Conservation (phyloP, 2,797 vertebrate species). For the Helarctos malayanus region DNA sequence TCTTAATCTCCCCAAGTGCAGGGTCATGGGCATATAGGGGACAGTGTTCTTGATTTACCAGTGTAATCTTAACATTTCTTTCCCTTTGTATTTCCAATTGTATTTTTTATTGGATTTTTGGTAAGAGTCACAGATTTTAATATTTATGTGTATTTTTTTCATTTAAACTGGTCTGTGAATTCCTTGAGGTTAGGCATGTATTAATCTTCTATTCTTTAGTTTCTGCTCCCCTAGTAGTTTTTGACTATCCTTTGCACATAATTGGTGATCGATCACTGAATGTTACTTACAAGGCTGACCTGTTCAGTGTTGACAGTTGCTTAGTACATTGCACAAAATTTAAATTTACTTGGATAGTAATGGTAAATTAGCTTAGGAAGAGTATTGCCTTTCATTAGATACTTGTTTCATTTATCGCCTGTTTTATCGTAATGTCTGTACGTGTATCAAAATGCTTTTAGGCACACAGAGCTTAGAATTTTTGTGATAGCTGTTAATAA, state of each 20-base stretch:
- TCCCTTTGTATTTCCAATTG: constrained; percentile 33
- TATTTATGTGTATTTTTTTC: neutral
- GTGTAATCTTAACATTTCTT: constrained; percentile 25
- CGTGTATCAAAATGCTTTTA: neutral
- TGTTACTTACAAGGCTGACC: neutral
- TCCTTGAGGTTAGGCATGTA: neutral
- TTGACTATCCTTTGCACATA: neutral
- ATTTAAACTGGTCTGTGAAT: neutral
- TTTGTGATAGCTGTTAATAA: neutral
- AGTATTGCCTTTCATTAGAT: neutral
- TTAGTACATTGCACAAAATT: constrained; percentile 27
- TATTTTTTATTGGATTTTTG: neutral
- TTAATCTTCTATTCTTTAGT: neutral
- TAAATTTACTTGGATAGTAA: constrained; percentile 40
- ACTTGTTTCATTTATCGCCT: constrained; percentile 1
- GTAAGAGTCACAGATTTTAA: constrained; percentile 26
- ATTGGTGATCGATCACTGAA: constrained; percentile 30
- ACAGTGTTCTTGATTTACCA: constrained; percentile 1
- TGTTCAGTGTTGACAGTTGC: constrained; percentile 32
- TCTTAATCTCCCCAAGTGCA: neutral
- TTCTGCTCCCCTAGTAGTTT: constrained; percentile 11
- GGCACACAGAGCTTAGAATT: neutral
- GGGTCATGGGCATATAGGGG: neutral
- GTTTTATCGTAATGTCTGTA: neutral
- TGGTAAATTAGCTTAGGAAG: constrained; percentile 26